A percentile compares a stretch with the other conserved stretches of the same genome.
phyloP scores from a whole-genome alignment of 2,888 invertebrate species.

The Pinctada fucata region DNA sequence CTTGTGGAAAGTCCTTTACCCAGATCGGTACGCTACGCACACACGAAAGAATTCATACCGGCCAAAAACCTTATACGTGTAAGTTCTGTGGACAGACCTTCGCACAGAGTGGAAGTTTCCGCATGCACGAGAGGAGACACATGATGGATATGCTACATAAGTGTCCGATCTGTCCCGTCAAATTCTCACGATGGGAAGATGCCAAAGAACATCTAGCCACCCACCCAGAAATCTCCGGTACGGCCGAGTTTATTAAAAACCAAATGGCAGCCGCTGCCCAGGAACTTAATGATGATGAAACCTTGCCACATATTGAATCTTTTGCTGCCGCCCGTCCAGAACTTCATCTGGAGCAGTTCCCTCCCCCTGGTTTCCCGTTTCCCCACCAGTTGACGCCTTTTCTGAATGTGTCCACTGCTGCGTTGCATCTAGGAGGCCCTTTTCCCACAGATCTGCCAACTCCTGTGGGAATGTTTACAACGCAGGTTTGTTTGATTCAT shows the following conservation, averaged over 20 bases:
- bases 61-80: slow-evolving; percentile 69
- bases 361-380: slow-evolving; percentile 38
- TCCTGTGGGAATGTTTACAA: slow-evolving; percentile 48
- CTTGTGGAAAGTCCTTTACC: slow-evolving; percentile 70
- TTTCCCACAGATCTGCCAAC: slow-evolving; percentile 39
- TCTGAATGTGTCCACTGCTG: slow-evolving; percentile 29
- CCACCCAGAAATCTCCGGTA: slow-evolving; percentile 53
- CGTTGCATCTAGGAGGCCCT: slow-evolving; percentile 31
- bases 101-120: slow-evolving; percentile 69
- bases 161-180: slow-evolving; percentile 67
- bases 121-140: slow-evolving; percentile 71
- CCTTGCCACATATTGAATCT: slow-evolving; percentile 31
- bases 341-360: slow-evolving; percentile 39
- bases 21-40: slow-evolving; percentile 71
- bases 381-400: slow-evolving; percentile 33
- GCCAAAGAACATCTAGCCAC: slow-evolving; percentile 67
- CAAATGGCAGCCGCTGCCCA: slow-evolving; percentile 19
- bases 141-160: slow-evolving; percentile 67
- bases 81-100: slow-evolving; percentile 67
- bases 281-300: slow-evolving; percentile 24
- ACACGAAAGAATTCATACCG: slow-evolving; percentile 70
- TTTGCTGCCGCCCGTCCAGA: slow-evolving; percentile 41
- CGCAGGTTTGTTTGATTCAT: slow-evolving; percentile 18
- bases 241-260: slow-evolving; percentile 26
- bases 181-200: slow-evolving; percentile 64